Evolutionary conservation across 2,888 invertebrate genomes (phyloP).

Genomic region (Nezara viridula): DNA sequence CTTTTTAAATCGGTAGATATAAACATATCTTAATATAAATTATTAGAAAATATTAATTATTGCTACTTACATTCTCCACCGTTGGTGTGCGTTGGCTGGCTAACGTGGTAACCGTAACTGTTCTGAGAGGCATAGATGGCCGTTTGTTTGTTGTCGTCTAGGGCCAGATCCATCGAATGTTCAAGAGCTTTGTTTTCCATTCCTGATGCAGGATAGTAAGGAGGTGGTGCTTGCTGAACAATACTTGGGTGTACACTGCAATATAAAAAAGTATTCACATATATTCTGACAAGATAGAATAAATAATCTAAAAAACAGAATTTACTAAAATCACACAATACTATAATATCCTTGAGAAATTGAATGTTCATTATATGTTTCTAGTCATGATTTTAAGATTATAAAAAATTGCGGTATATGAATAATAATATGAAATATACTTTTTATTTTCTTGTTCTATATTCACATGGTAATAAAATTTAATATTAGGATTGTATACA

Average conservation of each 20-base stretch:
- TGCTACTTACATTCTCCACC: conserved; percentile 82
- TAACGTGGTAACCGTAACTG: conserved; percentile 86
- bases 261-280: conserved; percentile 59
- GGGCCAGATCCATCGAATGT: conserved; percentile 87
- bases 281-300: too few species aligned
- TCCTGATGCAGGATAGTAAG: conserved; percentile 88
- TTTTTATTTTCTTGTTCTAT: too few species aligned
- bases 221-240: conserved; percentile 88
- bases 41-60: not conserved
- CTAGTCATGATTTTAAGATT: too few species aligned
- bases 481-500: too few species aligned
- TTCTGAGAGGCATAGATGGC: conserved; percentile 87
- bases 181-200: conserved; percentile 94
- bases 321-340: too few species aligned
- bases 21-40: conserved; percentile 43
- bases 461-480: too few species aligned
- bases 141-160: conserved; percentile 86
- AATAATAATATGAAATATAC: too few species aligned
- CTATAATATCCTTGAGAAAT: too few species aligned
- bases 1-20: conserved; percentile 56
- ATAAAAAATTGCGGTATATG: too few species aligned
- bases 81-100: conserved; percentile 77
- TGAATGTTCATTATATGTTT: too few species aligned
- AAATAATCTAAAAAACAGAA: too few species aligned
- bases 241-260: conserved; percentile 81